phyloP scores from a whole-genome alignment of 2,888 invertebrate genomes.

The Perithous albicinctus region DNA sequence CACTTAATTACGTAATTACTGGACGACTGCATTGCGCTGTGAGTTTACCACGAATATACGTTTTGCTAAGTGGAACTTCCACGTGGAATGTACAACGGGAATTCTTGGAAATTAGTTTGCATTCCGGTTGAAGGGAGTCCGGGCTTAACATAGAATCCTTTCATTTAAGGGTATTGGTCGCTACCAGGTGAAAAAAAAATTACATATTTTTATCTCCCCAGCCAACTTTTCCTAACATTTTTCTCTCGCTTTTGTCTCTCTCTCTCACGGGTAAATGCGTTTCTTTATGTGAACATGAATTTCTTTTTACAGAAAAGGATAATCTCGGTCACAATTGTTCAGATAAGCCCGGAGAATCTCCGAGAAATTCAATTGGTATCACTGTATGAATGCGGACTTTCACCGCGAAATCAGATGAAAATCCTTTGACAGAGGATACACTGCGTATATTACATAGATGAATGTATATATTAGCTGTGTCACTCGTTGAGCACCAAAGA shows the following conservation, averaged over 20 bases:
- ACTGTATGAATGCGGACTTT: slow-evolving; percentile 12
- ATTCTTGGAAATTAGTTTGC: neutral
- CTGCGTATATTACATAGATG: slow-evolving; percentile 3
- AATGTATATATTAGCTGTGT: neutral
- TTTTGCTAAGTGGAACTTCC: neutral
- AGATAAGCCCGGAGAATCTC: neutral
- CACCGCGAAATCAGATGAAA: slow-evolving; percentile 27
- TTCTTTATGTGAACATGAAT: neutral
- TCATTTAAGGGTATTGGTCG: neutral
- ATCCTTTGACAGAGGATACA: neutral
- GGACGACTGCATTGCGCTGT: slow-evolving; percentile 39
- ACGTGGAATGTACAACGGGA: neutral
- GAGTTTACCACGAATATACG: slow-evolving; percentile 42
- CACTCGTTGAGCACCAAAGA: slow-evolving; percentile 1
- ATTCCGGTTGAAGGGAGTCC: neutral
- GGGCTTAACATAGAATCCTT: neutral
- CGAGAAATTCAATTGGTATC: slow-evolving; percentile 16
- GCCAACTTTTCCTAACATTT: neutral
- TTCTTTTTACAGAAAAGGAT: neutral
- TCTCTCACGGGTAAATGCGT: neutral
- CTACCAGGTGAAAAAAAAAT: neutral
- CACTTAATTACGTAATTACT: slow-evolving; percentile 3
- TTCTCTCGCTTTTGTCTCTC: neutral
- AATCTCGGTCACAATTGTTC: neutral
- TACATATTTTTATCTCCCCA: neutral